These are phyloP conservation scores for Acanthosepion pharaonis DNA, from an alignment of 2,888 invertebrate genomes.

Conservation along the genomic window DNA sequence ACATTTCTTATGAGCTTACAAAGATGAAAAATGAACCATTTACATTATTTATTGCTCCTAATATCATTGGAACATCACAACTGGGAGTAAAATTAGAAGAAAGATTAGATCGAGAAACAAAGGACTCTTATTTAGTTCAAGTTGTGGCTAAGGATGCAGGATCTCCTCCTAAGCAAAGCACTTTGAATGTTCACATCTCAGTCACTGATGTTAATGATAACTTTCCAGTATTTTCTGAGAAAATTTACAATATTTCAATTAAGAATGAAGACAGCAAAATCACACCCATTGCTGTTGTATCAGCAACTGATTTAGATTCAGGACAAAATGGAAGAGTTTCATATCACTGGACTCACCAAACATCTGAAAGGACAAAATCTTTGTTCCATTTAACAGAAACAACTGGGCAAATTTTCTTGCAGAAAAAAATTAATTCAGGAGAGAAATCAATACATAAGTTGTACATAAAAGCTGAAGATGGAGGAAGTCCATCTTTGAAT, in stretches of 20 bases:
- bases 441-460: not conserved
- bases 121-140: not conserved
- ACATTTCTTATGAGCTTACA: not conserved
- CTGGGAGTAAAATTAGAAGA: not conserved
- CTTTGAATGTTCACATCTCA: not conserved
- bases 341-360: too few species aligned
- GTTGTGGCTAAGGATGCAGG: not conserved
- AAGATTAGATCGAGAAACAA: not conserved
- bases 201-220: slow-evolving; percentile 41
- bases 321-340: slow-evolving; percentile 35
- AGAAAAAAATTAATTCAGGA: too few species aligned
- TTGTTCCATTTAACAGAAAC: too few species aligned
- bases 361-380: too few species aligned
- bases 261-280: not conserved
- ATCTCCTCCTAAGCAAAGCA: not conserved
- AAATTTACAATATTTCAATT: not conserved
- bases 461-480: slow-evolving; percentile 12
- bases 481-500: not conserved
- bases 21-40: not conserved
- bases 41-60: not conserved
- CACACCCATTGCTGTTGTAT: slow-evolving; percentile 4
- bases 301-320: slow-evolving; percentile 38
- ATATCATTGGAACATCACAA: not conserved
- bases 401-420: too few species aligned
- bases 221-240: slow-evolving; percentile 25